phyloP scores from a whole-genome alignment of 2,797 vertebrate genomes.

The Telmatherina bonti region DNA sequence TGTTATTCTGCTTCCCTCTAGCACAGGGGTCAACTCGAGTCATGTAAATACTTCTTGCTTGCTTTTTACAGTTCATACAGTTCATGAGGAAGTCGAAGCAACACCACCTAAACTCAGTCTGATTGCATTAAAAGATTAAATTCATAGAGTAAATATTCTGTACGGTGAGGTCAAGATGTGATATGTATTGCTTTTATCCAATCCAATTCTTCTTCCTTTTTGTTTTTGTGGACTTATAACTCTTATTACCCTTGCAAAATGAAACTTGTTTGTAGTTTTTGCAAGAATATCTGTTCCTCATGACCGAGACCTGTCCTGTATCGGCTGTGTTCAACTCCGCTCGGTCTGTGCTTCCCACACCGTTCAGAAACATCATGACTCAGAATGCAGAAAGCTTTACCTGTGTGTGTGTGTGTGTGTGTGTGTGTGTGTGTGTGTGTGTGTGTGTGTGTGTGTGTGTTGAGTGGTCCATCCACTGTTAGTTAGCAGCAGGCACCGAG shows the following conservation, averaged over 20 bases:
- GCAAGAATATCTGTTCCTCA: not conserved
- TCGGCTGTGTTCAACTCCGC: not conserved
- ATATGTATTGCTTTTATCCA: slow-evolving; percentile 41
- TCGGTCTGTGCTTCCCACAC: not conserved
- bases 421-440: no score
- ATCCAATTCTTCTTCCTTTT: slow-evolving; percentile 6
- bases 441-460: no score
- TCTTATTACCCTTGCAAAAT: slow-evolving; percentile 21
- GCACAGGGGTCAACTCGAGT: slow-evolving; percentile 58
- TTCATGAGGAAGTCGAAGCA: slow-evolving; percentile 32
- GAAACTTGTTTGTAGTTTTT: slow-evolving; percentile 1
- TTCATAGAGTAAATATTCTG: slow-evolving; percentile 55
- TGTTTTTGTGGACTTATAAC: slow-evolving; percentile 28
- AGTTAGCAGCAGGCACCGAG: not conserved
- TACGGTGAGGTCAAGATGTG: slow-evolving; percentile 24
- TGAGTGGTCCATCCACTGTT: not conserved
- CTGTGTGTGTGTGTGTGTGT: no score
- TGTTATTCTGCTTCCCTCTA: slow-evolving; percentile 41
- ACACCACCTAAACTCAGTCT: slow-evolving; percentile 35
- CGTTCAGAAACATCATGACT: not conserved
- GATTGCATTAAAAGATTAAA: slow-evolving; percentile 62
- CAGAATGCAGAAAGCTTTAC: not conserved
- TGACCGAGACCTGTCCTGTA: not conserved
- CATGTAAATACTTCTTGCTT: slow-evolving; percentile 63
- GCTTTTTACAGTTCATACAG: slow-evolving; percentile 42